Conservation (phyloP, 1,140 invertebrate species). For the Drosophila subpulchrella region DNA sequence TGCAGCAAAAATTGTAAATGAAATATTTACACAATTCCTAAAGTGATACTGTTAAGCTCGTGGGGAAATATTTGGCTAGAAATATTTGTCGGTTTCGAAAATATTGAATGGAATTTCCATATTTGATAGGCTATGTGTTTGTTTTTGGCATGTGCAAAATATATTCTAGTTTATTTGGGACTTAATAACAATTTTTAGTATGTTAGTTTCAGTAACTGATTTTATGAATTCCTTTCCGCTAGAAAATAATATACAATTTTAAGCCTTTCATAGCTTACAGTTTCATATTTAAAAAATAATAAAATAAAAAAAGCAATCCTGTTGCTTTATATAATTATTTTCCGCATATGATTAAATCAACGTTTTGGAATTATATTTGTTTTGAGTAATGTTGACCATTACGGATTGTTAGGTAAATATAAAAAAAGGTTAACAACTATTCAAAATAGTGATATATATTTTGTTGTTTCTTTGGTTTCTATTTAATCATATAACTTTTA, state of each 20-base stretch:
- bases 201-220: background rate
- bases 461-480: too few relatives aligned
- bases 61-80: background rate
- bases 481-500: too few relatives aligned
- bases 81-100: background rate
- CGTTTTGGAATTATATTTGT: too few relatives aligned
- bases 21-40: slow-evolving; percentile 44
- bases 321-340: too few relatives aligned
- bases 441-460: too few relatives aligned
- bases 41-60: slow-evolving; percentile 20
- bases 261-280: too few relatives aligned
- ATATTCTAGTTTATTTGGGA: background rate
- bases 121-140: background rate
- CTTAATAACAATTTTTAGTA: background rate
- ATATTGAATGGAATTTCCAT: background rate
- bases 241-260: background rate
- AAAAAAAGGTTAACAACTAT: too few relatives aligned
- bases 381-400: too few relatives aligned
- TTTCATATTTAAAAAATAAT: too few relatives aligned
- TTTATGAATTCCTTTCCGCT: background rate
- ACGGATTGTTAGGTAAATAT: too few relatives aligned
- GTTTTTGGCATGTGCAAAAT: background rate
- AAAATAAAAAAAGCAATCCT: too few relatives aligned
- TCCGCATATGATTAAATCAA: too few relatives aligned
- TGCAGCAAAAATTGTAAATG: background rate